Base-by-base conservation (phyloP, 2,113 vertebrate species). In the Periophthalmodon schlosseri region DNA sequence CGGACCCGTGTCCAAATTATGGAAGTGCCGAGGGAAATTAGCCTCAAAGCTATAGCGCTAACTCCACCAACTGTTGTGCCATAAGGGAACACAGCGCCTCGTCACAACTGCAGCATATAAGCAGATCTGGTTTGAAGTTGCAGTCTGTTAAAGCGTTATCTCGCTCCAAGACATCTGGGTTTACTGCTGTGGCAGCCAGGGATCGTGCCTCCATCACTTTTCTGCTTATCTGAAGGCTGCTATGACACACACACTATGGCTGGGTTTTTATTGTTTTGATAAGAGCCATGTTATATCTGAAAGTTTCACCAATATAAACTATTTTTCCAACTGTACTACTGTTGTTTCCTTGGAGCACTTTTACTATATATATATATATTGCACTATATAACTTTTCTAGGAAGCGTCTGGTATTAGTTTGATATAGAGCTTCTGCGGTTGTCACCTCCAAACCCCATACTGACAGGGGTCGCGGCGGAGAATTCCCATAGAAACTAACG, bases 81-180 rank as follows among this genome's bases (percentile, higher is more conserved):
- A 73, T 12, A 69, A 70, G 74, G 80, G 80, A 78, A 79, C 73
- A 58, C 73, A 46, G 67, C 8, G 67, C 68, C 64, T 74, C 44
- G 61, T 67, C 61, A 82, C 74, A 52, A 57, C 78, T 72, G 70
- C 80, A 76, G 78, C 76, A 61, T 76, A 84, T 68, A 74, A 65
- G 84, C 74, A 78, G 77, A 82, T 72, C 78, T 58, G 79, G 36
- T 75, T 81, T 68, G 46, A 72, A 85, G 74, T 61, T 71, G 33
- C 69, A 75, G 72, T 33, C 72, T 72, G 76, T 84, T 89, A 76
- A 79, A 86, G 83, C 61, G 64, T 76, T 80, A 83, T 84, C 81
- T 79, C 16, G 15, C 83, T 89, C 36, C 47, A 68, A 82, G 76
- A 76, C 76, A 75, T 83, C 77, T 72, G 57, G 84, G 68, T 81